Conservation (phyloP, 2,113 vertebrate species). For the Amphilophus citrinellus region DNA sequence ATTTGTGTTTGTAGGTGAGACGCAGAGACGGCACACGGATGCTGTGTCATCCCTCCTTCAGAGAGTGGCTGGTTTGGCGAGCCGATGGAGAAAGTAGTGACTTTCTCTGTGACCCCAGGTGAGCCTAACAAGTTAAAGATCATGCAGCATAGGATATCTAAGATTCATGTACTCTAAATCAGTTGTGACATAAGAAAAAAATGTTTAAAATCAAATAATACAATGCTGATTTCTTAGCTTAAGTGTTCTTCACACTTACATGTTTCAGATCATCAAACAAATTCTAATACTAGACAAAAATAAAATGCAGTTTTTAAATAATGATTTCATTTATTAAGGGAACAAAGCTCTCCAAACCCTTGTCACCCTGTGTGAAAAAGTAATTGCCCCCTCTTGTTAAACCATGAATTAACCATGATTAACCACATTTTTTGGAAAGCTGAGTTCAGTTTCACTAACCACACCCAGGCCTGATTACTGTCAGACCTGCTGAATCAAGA, state of each 20-base stretch:
- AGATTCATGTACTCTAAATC: neutral
- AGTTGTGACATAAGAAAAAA: neutral
- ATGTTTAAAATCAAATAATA: neutral
- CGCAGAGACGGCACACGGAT: conserved; percentile 95
- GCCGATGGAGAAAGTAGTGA: conserved; percentile 93
- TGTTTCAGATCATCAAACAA: neutral
- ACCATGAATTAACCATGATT: neutral
- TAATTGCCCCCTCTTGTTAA: neutral
- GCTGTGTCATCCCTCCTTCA: conserved; percentile 98
- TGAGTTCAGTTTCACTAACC: no score
- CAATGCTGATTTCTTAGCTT: no score
- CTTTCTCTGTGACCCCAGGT: conserved; percentile 98
- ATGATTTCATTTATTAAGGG: neutral
- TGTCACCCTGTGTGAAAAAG: neutral
- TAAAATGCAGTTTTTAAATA: neutral
- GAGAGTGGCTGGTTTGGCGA: conserved; percentile 98
- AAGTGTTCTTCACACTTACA: no score
- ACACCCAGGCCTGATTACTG: no score
- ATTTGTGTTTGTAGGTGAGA: conserved; percentile 75
- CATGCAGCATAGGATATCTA: neutral
- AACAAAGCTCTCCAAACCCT: neutral
- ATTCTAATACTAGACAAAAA: neutral
- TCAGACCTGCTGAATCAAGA: neutral
- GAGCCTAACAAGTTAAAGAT: conserved; percentile 31
- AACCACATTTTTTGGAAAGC: neutral